These are phyloP conservation scores for Sebastes nivosus DNA, from an alignment of 2,797 vertebrate species.

Conservation along the genomic window DNA sequence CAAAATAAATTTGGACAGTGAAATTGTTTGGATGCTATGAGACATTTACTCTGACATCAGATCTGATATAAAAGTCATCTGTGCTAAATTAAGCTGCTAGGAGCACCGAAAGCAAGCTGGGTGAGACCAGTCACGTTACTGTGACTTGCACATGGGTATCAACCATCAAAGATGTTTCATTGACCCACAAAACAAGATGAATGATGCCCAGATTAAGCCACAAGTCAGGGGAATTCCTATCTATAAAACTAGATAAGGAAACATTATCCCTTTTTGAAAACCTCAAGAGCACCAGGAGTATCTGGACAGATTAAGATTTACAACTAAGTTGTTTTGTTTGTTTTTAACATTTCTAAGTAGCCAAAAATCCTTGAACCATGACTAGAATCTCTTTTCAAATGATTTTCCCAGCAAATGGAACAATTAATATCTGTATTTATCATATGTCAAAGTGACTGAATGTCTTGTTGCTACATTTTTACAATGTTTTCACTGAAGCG, in stretches of 20 bases:
- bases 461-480: background rate
- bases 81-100: slow-evolving; percentile 9
- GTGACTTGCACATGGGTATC: background rate
- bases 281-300: background rate
- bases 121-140: background rate
- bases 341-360: background rate
- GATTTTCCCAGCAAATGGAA: background rate
- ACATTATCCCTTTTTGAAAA: background rate
- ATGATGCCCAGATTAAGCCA: background rate
- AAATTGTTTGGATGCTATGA: background rate
- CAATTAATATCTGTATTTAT: background rate
- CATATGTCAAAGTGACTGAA: background rate
- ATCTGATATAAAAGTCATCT: slow-evolving; percentile 3
- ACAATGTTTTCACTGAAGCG: background rate
- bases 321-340: background rate
- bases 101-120: background rate
- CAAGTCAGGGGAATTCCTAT: background rate
- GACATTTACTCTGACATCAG: background rate
- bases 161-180: background rate
- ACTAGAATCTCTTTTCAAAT: background rate
- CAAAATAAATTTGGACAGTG: background rate
- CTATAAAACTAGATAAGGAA: background rate
- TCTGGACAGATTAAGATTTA: background rate
- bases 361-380: background rate
- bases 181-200: background rate